Conservation (phyloP, 2,113 vertebrate species). For the Hyperopisus bebe region DNA sequence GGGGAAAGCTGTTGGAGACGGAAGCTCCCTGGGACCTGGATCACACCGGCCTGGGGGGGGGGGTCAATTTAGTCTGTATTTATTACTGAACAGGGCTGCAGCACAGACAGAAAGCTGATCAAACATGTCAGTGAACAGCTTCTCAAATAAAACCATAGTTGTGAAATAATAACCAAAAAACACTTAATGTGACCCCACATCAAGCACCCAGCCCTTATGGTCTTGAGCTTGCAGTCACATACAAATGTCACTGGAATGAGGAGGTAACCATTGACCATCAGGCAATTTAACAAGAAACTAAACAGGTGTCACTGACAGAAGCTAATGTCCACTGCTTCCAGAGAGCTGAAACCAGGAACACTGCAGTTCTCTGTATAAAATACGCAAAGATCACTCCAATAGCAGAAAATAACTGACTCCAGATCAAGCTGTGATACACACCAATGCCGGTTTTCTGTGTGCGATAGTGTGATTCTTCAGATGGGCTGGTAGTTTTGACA, state of each 20-base stretch:
- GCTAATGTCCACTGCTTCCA: not conserved
- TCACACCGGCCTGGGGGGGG: not conserved
- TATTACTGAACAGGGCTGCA: not conserved
- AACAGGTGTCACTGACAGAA: not conserved
- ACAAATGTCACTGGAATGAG: not conserved
- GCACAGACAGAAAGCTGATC: not conserved
- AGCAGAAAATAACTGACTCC: not conserved
- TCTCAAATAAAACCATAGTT: not conserved
- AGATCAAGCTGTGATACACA: not conserved
- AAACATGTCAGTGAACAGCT: not conserved
- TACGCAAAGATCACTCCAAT: not conserved
- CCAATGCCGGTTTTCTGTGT: not conserved
- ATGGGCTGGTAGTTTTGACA: not conserved
- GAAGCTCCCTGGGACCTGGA: not conserved
- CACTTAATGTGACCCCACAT: not conserved
- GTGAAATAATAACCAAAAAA: not conserved
- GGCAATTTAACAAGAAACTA: not conserved
- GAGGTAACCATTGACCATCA: not conserved
- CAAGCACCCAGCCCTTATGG: not conserved
- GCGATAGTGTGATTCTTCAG: not conserved
- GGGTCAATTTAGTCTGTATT: slow-evolving; percentile 10
- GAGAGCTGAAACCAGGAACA: not conserved
- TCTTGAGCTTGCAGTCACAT: not conserved
- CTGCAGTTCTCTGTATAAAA: not conserved
- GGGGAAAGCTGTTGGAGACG: not conserved